A percentile compares a stretch with the other conserved stretches of the same genome.
phyloP scores from a whole-genome alignment of 2,797 vertebrate genomes.

The Sarcophilus harrisii region DNA sequence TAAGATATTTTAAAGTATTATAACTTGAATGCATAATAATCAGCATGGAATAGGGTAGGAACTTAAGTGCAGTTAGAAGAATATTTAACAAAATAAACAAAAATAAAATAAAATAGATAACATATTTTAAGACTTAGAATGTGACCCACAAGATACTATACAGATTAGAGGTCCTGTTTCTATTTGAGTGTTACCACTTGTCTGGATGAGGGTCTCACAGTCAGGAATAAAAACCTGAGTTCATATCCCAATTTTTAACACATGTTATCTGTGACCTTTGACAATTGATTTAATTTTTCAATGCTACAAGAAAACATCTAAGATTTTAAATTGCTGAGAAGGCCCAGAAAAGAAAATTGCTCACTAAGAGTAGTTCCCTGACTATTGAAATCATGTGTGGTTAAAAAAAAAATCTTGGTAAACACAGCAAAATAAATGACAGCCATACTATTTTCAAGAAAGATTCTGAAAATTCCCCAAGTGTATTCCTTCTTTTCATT shows the following conservation, averaged over 20 bases:
- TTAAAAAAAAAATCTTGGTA: background rate
- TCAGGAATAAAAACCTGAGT: background rate
- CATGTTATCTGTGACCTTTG: background rate
- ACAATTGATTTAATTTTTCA: background rate
- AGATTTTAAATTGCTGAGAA: background rate
- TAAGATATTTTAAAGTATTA: background rate
- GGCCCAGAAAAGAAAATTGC: background rate
- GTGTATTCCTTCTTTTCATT: background rate
- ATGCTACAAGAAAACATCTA: background rate
- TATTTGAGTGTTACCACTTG: background rate
- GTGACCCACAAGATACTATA: background rate
- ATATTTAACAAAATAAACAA: background rate
- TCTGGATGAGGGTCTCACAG: background rate
- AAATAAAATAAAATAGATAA: background rate
- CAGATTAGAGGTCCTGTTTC: background rate
- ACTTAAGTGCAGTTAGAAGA: background rate
- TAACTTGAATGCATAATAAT: background rate
- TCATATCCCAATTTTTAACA: background rate
- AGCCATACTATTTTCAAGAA: conserved; percentile 3
- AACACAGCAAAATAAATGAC: background rate
- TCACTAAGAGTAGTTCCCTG: background rate
- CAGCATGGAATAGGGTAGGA: background rate
- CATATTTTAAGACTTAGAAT: background rate
- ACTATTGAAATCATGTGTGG: background rate
- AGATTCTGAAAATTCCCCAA: conserved; percentile 1